Conservation (phyloP, 2,797 vertebrate species). For the Clamator glandarius region DNA sequence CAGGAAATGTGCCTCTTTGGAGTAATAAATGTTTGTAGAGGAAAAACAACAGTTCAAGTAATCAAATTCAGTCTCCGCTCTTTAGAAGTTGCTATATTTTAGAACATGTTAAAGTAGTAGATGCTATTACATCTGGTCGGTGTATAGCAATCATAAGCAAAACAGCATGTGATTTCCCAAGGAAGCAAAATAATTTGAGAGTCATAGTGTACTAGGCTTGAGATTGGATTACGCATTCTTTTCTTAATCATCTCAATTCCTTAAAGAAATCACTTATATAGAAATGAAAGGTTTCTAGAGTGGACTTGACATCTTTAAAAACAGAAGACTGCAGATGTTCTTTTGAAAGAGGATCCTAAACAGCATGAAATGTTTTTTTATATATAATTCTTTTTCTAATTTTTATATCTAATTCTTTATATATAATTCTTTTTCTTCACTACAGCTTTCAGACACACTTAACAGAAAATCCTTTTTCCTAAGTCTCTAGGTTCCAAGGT, state of each 20-base stretch:
- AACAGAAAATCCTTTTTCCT: neutral
- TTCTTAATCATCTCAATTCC: constrained; percentile 40
- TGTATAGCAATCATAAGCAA: constrained; percentile 19
- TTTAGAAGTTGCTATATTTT: neutral
- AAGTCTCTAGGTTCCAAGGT: neutral
- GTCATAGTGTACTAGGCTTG: neutral
- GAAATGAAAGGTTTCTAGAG: constrained; percentile 20
- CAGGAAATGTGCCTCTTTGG: neutral
- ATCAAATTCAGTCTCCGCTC: constrained; percentile 7
- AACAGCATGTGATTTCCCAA: constrained; percentile 40
- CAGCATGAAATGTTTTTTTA: neutral
- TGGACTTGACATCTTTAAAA: neutral
- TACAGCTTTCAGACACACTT: neutral
- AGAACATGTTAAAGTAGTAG: neutral
- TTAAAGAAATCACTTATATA: constrained; percentile 16
- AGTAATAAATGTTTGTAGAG: neutral
- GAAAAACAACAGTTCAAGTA: constrained; percentile 23
- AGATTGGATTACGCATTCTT: constrained; percentile 37
- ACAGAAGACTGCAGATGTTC: neutral
- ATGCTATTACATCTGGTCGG: neutral
- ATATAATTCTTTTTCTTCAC: too few relatives aligned
- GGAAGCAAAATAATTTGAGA: constrained; percentile 24
- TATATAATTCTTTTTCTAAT: too few relatives aligned
- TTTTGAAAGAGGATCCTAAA: constrained; percentile 3
- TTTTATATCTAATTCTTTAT: too few relatives aligned